These are phyloP conservation scores for Takifugu rubripes DNA, from an alignment of 2,797 vertebrate species.

Conservation along the genomic window DNA sequence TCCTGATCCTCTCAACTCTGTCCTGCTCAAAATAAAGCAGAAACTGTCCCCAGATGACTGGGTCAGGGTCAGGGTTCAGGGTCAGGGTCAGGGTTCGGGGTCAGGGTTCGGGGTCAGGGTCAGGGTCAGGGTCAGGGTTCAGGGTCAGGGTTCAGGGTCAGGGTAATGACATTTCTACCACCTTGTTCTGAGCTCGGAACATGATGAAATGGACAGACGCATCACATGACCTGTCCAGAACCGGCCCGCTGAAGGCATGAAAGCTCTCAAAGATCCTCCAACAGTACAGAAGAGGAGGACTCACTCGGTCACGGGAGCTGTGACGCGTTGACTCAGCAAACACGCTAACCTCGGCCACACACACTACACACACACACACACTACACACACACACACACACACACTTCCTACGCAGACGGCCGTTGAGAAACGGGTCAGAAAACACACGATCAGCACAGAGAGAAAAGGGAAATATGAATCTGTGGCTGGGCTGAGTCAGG, in stretches of 20 bases:
- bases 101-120: too few relatives aligned
- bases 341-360: constrained; percentile 12
- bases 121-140: too few relatives aligned
- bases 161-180: constrained; percentile 51
- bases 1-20: constrained; percentile 39
- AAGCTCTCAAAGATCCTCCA: not conserved
- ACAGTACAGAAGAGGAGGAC: constrained; percentile 12
- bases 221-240: not conserved
- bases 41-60: constrained; percentile 45
- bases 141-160: constrained; percentile 5
- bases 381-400: constrained; percentile 8
- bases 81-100: too few relatives aligned
- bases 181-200: constrained; percentile 35
- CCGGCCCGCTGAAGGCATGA: too few relatives aligned
- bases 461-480: not conserved
- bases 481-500: too few relatives aligned
- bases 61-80: too few relatives aligned
- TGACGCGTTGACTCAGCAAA: constrained; percentile 16
- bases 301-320: constrained; percentile 61
- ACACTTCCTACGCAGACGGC: constrained; percentile 17
- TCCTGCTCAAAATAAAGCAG: constrained; percentile 45
- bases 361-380: too few relatives aligned
- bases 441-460: constrained; percentile 5
- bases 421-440: constrained; percentile 13
- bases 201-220: not conserved